These are phyloP conservation scores for Diaprepes abbreviatus DNA, from an alignment of 2,888 invertebrate genomes.

Conservation along the genomic window DNA sequence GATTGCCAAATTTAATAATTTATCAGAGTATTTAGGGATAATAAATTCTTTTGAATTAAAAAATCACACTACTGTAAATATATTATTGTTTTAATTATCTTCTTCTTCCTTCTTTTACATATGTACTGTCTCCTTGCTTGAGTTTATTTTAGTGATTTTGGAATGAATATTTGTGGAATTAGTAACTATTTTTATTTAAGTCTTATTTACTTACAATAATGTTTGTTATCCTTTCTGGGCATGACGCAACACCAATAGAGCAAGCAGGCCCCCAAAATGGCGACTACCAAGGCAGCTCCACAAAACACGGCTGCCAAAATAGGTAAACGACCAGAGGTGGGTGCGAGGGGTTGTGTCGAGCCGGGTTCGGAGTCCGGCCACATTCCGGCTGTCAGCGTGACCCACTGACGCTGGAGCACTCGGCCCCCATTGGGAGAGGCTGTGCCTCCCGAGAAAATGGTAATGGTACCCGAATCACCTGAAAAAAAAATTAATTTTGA, in stretches of 20 bases:
- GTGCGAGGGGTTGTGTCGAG: slow-evolving; percentile 67
- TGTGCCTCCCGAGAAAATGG: slow-evolving; percentile 52
- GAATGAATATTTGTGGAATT: too few relatives aligned
- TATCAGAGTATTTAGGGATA: too few relatives aligned
- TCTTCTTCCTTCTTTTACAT: too few relatives aligned
- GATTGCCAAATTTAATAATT: too few relatives aligned
- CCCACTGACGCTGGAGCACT: slow-evolving; percentile 69
- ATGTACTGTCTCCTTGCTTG: too few relatives aligned
- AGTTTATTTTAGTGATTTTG: too few relatives aligned
- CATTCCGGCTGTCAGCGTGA: slow-evolving; percentile 71
- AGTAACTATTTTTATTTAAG: too few relatives aligned
- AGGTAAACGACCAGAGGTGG: slow-evolving; percentile 66
- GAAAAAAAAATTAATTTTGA: slow-evolving; percentile 56
- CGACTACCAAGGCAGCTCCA: slow-evolving; percentile 75
- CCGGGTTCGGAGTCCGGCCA: slow-evolving; percentile 67
- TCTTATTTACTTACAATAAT: slow-evolving; percentile 73
- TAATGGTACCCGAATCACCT: slow-evolving; percentile 63
- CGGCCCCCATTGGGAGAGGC: slow-evolving; percentile 38
- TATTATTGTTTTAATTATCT: too few relatives aligned
- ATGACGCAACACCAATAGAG: slow-evolving; percentile 79
- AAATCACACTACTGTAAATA: too few relatives aligned
- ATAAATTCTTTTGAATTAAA: too few relatives aligned
- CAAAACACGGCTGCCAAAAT: slow-evolving; percentile 69
- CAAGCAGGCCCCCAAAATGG: slow-evolving; percentile 75
- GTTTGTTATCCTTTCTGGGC: slow-evolving; percentile 79